Evolutionary conservation across 2,797 vertebrate genomes (phyloP).

Genomic region (Phrynocephalus vlangalii): DNA sequence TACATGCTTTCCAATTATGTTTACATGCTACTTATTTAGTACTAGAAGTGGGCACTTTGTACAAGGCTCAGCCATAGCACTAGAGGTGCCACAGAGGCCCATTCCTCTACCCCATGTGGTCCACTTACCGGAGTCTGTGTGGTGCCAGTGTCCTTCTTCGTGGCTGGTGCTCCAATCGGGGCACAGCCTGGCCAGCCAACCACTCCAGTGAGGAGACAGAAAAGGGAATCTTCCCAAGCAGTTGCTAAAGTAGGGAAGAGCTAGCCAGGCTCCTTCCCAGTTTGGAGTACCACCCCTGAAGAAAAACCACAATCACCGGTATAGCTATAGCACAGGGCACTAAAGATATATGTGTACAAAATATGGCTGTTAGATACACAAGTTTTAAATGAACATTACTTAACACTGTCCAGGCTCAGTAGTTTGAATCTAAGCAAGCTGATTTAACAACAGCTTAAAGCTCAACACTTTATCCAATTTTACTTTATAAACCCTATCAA

Average conservation of each 20-base stretch:
- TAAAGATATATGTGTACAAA: constrained; percentile 30
- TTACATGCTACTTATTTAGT: constrained; percentile 53
- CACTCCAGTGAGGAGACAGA: too few relatives aligned
- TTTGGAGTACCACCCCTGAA: too few relatives aligned
- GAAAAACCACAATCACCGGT: not conserved
- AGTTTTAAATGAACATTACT: constrained; percentile 48
- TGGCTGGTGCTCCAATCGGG: too few relatives aligned
- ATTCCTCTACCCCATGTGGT: too few relatives aligned
- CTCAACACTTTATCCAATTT: constrained; percentile 49
- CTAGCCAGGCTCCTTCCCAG: too few relatives aligned
- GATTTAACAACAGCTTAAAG: constrained; percentile 48
- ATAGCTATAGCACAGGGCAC: constrained; percentile 56
- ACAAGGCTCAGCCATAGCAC: too few relatives aligned
- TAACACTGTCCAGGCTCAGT: constrained; percentile 14
- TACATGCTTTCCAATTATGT: constrained; percentile 55
- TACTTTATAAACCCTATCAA: constrained; percentile 22
- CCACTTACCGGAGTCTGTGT: too few relatives aligned
- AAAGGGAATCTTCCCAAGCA: too few relatives aligned
- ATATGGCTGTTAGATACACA: constrained; percentile 32
- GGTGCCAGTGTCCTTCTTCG: too few relatives aligned
- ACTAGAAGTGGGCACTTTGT: not conserved
- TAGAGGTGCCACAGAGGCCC: too few relatives aligned
- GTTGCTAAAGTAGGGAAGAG: too few relatives aligned
- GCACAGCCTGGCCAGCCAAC: too few relatives aligned
- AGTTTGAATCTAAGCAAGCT: constrained; percentile 46